A percentile compares a stretch with the other conserved stretches of the same genome.
phyloP scores from a whole-genome alignment of 2,113 vertebrate species.

The Rostratula benghalensis region DNA sequence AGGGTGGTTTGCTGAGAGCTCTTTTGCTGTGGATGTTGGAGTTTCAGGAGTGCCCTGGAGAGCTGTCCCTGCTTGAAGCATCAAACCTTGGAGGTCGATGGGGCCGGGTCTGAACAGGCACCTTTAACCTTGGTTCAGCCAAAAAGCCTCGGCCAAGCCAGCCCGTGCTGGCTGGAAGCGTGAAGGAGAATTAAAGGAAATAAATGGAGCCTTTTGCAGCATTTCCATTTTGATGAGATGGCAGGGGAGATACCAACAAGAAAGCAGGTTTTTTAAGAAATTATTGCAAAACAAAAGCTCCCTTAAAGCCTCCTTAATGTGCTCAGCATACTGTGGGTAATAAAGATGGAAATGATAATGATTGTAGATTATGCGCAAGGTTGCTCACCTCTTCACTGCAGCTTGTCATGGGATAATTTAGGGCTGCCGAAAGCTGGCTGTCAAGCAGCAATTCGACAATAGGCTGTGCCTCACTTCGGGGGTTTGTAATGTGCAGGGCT shows the following conservation, averaged over 20 bases:
- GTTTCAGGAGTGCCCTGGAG: background rate
- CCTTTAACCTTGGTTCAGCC: background rate
- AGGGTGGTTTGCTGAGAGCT: background rate
- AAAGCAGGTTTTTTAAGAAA: slow-evolving; percentile 70
- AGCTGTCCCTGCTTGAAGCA: background rate
- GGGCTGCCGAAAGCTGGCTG: slow-evolving; percentile 71
- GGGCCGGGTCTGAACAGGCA: background rate
- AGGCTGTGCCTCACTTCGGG: slow-evolving; percentile 59
- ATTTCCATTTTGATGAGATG: slow-evolving; percentile 72
- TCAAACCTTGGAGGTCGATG: background rate
- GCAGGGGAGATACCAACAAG: slow-evolving; percentile 72
- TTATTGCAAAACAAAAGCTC: slow-evolving; percentile 73
- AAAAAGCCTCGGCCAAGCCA: background rate
- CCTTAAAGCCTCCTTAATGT: slow-evolving; percentile 72
- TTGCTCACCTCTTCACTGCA: slow-evolving; percentile 74
- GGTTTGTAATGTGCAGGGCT: slow-evolving; percentile 43
- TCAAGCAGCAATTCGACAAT: slow-evolving; percentile 68
- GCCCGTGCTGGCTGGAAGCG: background rate
- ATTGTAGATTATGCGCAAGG: slow-evolving; percentile 76
- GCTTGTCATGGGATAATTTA: slow-evolving; percentile 77
- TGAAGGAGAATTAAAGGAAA: slow-evolving; percentile 56
- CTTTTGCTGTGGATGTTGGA: background rate
- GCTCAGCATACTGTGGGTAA: slow-evolving; percentile 73
- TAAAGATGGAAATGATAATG: slow-evolving; percentile 78
- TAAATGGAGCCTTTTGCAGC: slow-evolving; percentile 47